These are phyloP conservation scores for Chiloscyllium plagiosum DNA, from an alignment of 2,113 vertebrate species.

Conservation along the genomic window DNA sequence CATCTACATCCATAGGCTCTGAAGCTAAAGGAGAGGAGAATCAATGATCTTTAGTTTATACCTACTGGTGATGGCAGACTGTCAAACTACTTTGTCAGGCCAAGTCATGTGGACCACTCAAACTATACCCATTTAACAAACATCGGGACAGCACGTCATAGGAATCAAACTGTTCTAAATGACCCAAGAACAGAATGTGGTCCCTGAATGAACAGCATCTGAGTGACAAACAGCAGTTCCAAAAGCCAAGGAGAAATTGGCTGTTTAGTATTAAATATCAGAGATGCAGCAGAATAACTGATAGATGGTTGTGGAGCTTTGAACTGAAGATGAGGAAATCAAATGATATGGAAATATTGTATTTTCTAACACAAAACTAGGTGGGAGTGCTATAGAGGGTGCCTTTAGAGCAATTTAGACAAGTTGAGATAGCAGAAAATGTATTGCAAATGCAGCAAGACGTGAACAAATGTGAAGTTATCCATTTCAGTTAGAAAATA, in stretches of 20 bases:
- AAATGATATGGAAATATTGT: no score
- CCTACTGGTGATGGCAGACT: neutral
- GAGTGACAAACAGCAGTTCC: neutral
- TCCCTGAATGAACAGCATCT: neutral
- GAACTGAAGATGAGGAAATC: neutral
- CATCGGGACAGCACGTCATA: neutral
- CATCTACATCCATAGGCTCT: slow-evolving; percentile 86
- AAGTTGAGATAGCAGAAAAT: no score
- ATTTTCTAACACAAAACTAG: no score
- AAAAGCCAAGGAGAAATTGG: neutral
- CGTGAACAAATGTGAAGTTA: no score
- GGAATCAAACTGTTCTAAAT: neutral
- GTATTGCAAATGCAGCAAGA: no score
- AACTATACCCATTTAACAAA: neutral
- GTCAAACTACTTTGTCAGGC: neutral
- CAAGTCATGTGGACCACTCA: neutral
- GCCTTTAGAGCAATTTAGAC: no score
- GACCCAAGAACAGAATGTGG: neutral
- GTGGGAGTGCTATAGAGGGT: no score
- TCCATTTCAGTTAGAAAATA: no score
- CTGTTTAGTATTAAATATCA: neutral
- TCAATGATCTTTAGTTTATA: neutral
- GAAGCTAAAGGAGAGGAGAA: slow-evolving; percentile 55
- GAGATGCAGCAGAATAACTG: neutral
- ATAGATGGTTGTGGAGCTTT: neutral